These are phyloP conservation scores for Danio tinwini DNA, from an alignment of 2,797 vertebrate genomes.

Conservation along the genomic window DNA sequence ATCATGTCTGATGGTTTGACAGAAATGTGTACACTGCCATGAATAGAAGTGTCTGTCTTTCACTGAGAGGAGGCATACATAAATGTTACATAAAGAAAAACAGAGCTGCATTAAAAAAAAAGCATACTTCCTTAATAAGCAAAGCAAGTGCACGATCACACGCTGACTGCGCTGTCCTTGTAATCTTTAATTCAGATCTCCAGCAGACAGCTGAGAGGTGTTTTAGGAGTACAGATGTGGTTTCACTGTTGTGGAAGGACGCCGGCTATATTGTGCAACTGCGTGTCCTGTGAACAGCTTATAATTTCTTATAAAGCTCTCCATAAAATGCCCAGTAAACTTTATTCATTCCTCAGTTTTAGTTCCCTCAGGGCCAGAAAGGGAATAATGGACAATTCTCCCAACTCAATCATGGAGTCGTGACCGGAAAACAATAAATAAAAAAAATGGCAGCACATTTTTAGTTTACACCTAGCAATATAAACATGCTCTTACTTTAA, in stretches of 20 bases:
- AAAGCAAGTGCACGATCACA: background rate
- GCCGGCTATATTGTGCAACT: background rate
- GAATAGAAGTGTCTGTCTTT: slow-evolving; percentile 18
- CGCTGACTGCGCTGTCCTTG: background rate
- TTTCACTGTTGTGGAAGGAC: background rate
- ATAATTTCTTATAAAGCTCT: slow-evolving; percentile 20
- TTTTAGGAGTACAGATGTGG: slow-evolving; percentile 17
- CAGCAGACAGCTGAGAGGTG: slow-evolving; percentile 3
- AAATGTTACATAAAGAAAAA: background rate
- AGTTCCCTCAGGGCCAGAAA: background rate
- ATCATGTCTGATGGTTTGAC: background rate
- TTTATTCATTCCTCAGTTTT: slow-evolving; percentile 26
- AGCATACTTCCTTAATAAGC: slow-evolving; percentile 10
- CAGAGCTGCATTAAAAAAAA: background rate
- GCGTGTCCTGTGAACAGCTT: slow-evolving; percentile 30
- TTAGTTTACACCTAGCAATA: background rate
- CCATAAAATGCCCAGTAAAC: slow-evolving; percentile 32
- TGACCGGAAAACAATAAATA: background rate
- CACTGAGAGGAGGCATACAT: slow-evolving; percentile 18
- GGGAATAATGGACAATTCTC: slow-evolving; percentile 3
- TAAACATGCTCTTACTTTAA: slow-evolving; percentile 3
- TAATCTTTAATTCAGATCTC: slow-evolving; percentile 29
- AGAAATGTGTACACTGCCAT: background rate
- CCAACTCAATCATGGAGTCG: slow-evolving; percentile 3
- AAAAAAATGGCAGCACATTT: background rate